Percentiles rank a stretch among this genome's conserved stretches.
phyloP scores from a whole-genome alignment of 2,888 invertebrate genomes.

The Aleiodes testaceus region DNA sequence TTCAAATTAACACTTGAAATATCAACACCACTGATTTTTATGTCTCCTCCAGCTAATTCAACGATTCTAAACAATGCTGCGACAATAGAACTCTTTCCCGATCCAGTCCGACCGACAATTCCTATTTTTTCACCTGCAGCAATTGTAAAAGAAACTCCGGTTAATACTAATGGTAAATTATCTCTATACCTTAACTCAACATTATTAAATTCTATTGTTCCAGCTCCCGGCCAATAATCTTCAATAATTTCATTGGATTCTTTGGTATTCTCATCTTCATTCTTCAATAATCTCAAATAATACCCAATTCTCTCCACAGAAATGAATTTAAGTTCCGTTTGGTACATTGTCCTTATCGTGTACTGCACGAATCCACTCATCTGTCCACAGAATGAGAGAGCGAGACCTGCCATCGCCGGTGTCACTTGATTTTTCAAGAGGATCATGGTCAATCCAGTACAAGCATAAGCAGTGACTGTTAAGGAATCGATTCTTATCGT shows the following conservation, averaged over 20 bases:
- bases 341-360: conserved; percentile 73
- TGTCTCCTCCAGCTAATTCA: conserved; percentile 74
- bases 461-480: conserved; percentile 70
- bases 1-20: conserved; percentile 67
- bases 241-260: conserved; percentile 58
- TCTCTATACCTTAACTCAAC: conserved; percentile 74
- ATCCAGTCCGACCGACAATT: conserved; percentile 73
- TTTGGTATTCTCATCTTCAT: conserved; percentile 55
- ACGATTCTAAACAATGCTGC: conserved; percentile 77
- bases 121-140: conserved; percentile 77
- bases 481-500: conserved; percentile 53
- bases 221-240: conserved; percentile 75
- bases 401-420: conserved; percentile 78
- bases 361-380: conserved; percentile 77
- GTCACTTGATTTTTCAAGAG: conserved; percentile 71
- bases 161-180: conserved; percentile 73
- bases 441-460: conserved; percentile 74
- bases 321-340: conserved; percentile 74
- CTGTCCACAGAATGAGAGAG: conserved; percentile 77
- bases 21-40: conserved; percentile 75
- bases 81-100: conserved; percentile 77
- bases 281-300: conserved; percentile 61
- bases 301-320: conserved; percentile 73
- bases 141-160: conserved; percentile 75
- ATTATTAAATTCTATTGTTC: conserved; percentile 74